Conservation (phyloP, 2,797 vertebrate genomes). For the Tenualosa thibaudeaui region DNA sequence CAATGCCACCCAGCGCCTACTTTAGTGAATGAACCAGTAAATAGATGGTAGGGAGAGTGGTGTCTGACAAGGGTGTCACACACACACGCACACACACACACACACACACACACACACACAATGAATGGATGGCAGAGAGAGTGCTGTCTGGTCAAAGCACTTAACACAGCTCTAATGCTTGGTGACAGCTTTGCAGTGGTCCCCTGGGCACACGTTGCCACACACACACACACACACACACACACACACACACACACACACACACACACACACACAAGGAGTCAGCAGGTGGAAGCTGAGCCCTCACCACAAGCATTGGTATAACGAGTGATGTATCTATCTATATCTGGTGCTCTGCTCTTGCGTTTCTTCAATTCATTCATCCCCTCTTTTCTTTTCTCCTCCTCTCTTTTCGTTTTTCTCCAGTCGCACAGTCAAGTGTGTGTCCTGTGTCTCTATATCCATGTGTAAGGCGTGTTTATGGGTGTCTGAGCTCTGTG, state of each 20-base stretch:
- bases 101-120: too few species aligned
- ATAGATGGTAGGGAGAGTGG: background rate
- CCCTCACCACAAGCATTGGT: too few species aligned
- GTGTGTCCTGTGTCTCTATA: background rate
- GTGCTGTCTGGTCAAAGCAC: background rate
- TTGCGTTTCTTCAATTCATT: too few species aligned
- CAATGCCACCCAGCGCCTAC: conserved; percentile 2
- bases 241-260: background rate
- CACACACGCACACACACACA: too few species aligned
- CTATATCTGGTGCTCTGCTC: too few species aligned
- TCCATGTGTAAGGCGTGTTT: background rate
- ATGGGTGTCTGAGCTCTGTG: background rate
- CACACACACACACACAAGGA: background rate
- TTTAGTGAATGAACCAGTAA: background rate
- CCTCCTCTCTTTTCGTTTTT: too few species aligned
- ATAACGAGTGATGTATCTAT: too few species aligned
- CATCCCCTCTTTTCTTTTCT: too few species aligned
- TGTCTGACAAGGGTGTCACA: background rate
- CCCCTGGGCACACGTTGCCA: background rate
- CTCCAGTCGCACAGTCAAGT: background rate
- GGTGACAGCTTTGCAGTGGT: background rate
- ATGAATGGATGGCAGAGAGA: background rate
- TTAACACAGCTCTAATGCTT: background rate
- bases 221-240: background rate
- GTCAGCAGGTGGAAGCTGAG: too few species aligned